These are phyloP conservation scores for Brenthis ino DNA, from an alignment of 2,888 invertebrate species.

Conservation along the genomic window DNA sequence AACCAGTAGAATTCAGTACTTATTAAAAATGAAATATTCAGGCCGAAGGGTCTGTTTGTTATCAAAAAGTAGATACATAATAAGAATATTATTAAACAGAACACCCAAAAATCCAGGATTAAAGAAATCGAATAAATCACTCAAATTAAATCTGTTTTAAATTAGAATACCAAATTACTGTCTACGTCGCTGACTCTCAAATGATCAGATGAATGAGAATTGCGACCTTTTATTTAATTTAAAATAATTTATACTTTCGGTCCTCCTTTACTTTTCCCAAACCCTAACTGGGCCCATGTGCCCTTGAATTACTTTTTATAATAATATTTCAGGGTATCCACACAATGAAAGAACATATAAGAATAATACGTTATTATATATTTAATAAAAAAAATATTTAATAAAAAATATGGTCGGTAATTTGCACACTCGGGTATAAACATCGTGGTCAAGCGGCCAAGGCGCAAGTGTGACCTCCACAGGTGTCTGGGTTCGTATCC, in stretches of 20 bases:
- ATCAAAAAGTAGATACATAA: slow-evolving; percentile 21
- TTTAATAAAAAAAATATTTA: no score
- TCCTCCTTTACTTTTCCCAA: no score
- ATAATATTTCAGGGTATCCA: no score
- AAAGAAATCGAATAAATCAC: slow-evolving; percentile 34
- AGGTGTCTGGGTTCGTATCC: no score
- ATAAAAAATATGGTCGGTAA: no score
- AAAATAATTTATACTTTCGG: background rate
- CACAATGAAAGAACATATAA: no score
- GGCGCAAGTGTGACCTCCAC: no score
- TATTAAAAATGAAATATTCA: background rate
- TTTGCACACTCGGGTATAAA: no score
- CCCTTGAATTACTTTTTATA: no score
- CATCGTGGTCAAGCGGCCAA: no score
- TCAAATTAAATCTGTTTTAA: slow-evolving; percentile 34
- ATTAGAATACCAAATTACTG: slow-evolving; percentile 36
- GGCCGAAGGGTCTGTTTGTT: background rate
- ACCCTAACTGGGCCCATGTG: no score
- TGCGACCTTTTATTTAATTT: slow-evolving; percentile 10
- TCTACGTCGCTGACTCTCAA: slow-evolving; percentile 21
- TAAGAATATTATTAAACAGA: slow-evolving; percentile 22
- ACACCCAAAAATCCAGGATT: slow-evolving; percentile 16
- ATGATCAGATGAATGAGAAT: slow-evolving; percentile 15
- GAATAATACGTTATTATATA: no score
- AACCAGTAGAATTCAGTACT: background rate